Evolutionary conservation across 2,113 vertebrate species (phyloP).

Genomic region (Tympanuchus pallidicinctus): DNA sequence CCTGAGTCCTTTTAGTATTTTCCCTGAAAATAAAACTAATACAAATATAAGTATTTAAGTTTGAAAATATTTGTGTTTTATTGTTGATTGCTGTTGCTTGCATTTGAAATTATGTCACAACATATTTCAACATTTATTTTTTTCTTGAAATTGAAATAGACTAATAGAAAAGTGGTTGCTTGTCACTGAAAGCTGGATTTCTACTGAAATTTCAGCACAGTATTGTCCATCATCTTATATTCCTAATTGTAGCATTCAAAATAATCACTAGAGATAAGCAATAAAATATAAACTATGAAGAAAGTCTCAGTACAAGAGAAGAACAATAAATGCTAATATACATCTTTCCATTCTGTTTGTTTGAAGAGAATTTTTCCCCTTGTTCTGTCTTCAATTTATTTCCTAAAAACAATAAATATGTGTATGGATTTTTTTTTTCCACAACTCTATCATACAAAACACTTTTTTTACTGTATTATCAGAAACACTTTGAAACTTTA

Average conservation of each 20-base stretch:
- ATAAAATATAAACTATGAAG: not conserved
- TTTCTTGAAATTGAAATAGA: conserved; percentile 23
- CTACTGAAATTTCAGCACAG: not conserved
- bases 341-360: not conserved
- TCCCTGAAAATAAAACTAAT: not conserved
- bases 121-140: not conserved
- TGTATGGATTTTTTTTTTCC: not conserved
- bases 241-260: not conserved
- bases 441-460: not conserved
- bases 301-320: not conserved
- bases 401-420: not conserved
- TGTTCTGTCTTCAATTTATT: not conserved
- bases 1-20: not conserved
- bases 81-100: not conserved
- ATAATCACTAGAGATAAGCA: not conserved
- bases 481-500: not conserved
- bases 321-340: not conserved
- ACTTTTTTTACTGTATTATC: not conserved
- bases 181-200: not conserved
- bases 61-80: not conserved
- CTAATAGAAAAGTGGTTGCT: not conserved
- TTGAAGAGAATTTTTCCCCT: not conserved
- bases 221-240: not conserved
- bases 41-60: conserved; percentile 27
- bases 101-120: not conserved